A percentile compares a stretch with the other conserved stretches of the same genome.
Conservation (phyloP, 2,113 vertebrate species). For the Chunga burmeisteri region DNA sequence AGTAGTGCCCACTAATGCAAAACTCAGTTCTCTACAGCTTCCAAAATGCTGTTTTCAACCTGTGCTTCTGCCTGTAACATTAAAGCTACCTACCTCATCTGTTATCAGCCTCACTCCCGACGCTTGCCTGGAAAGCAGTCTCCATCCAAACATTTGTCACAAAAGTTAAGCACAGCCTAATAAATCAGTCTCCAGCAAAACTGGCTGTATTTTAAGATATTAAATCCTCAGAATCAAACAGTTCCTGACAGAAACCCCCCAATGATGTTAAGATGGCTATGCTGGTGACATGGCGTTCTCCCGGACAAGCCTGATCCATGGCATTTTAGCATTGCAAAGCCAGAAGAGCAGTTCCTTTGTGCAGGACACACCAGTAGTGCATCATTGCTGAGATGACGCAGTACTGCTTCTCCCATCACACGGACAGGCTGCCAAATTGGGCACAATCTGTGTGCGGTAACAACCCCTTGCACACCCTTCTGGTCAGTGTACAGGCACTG, state of each 20-base stretch:
- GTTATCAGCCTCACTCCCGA: background rate
- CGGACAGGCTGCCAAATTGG: background rate
- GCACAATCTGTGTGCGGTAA: accelerated
- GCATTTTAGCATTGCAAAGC: background rate
- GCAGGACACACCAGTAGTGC: background rate
- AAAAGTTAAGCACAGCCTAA: background rate
- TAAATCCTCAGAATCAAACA: background rate
- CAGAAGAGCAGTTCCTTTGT: background rate
- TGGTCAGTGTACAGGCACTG: background rate
- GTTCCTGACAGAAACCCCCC: background rate
- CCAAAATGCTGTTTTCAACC: background rate
- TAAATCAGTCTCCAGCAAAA: background rate
- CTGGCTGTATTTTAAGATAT: background rate
- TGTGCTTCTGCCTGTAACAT: background rate
- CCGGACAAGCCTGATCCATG: background rate
- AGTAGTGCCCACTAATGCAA: background rate
- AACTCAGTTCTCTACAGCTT: background rate
- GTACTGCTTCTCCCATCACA: background rate
- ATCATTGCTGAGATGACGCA: background rate
- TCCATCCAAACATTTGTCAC: background rate
- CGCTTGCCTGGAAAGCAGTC: background rate
- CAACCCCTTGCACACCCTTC: background rate
- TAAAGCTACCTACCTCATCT: background rate
- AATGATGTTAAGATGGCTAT: background rate
- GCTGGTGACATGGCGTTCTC: background rate